phyloP scores from a whole-genome alignment of 2,113 vertebrate species.

The Zapus hudsonius region DNA sequence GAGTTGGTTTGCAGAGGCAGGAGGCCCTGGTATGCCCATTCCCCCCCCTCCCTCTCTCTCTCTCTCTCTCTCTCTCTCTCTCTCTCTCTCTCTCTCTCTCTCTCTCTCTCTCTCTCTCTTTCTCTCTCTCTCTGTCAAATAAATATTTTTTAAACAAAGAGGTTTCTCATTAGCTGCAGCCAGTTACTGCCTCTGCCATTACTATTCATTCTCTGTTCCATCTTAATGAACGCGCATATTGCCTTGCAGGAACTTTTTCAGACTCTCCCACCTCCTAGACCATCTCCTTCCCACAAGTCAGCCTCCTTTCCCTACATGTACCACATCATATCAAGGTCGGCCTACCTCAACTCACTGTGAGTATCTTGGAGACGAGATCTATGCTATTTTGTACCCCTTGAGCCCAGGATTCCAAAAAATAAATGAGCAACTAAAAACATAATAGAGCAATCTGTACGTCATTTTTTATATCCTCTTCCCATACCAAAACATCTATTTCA shows the following conservation, averaged over 20 bases:
- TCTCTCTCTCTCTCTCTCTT: too few relatives aligned
- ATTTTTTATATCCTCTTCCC: background rate
- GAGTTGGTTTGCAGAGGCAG: too few relatives aligned
- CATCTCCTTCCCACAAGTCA: too few relatives aligned
- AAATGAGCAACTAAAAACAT: slow-evolving; percentile 7
- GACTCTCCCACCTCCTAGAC: background rate
- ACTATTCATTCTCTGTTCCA: background rate
- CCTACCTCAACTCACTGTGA: background rate
- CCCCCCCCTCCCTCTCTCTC: too few relatives aligned
- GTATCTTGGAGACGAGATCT: background rate
- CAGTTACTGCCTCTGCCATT: background rate
- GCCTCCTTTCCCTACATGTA: too few relatives aligned
- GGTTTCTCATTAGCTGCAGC: background rate
- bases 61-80: too few relatives aligned
- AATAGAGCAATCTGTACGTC: background rate
- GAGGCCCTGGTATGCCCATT: too few relatives aligned
- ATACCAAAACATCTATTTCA: background rate
- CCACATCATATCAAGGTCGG: too few relatives aligned
- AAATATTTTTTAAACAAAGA: too few relatives aligned
- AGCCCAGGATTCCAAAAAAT: background rate
- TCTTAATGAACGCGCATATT: background rate
- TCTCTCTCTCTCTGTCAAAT: too few relatives aligned
- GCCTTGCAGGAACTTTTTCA: background rate
- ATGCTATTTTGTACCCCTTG: background rate
- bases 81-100: too few relatives aligned